phyloP scores from a whole-genome alignment of 2,888 invertebrate genomes.

The Hipparchia sbordonii region DNA sequence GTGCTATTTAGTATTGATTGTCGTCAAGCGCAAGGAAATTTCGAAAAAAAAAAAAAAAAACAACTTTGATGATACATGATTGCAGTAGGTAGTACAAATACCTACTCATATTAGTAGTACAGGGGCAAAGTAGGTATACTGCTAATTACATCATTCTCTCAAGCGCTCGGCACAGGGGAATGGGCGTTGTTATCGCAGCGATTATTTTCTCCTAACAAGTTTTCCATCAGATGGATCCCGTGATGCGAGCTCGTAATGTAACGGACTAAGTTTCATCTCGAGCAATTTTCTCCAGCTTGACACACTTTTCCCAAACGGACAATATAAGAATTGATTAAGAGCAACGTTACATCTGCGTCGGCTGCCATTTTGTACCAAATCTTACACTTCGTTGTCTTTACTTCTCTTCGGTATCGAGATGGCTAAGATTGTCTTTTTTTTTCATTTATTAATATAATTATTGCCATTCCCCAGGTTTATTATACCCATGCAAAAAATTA shows the following conservation, averaged over 20 bases:
- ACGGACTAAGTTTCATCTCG: neutral
- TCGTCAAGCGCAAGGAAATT: no score
- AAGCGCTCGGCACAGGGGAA: conserved; percentile 46
- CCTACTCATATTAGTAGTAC: conserved; percentile 21
- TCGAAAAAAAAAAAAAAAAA: no score
- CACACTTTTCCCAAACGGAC: conserved; percentile 11
- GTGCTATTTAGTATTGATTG: no score
- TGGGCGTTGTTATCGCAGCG: conserved; percentile 48
- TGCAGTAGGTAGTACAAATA: neutral
- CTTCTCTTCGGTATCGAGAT: neutral
- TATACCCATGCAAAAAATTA: no score
- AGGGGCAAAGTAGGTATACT: conserved; percentile 38
- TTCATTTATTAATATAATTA: no score
- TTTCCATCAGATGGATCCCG: conserved; percentile 41
- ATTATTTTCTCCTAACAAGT: conserved; percentile 49
- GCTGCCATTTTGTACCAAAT: neutral
- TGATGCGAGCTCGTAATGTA: conserved; percentile 10
- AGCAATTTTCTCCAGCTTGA: neutral
- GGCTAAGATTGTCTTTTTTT: no score
- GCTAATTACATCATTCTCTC: conserved; percentile 52
- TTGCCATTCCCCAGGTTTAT: no score
- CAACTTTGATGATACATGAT: no score
- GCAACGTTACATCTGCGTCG: neutral
- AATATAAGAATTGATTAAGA: conserved; percentile 4
- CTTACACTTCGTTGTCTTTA: neutral